Conservation (phyloP, 2,113 vertebrate species). For the Calidris pugnax region DNA sequence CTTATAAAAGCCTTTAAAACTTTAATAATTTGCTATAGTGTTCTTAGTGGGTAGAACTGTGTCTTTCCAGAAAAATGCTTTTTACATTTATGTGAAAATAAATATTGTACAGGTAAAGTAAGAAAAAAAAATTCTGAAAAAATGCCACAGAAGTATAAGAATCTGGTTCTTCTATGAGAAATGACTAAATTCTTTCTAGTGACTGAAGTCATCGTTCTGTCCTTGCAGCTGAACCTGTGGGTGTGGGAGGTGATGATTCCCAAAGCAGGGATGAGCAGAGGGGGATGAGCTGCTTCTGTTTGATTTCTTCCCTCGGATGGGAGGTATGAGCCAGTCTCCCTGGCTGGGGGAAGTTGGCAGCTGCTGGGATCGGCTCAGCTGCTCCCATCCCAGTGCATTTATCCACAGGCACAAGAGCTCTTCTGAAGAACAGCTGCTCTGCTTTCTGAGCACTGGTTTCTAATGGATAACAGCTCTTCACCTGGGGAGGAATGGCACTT, state of each 20-base stretch:
- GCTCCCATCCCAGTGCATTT: not conserved
- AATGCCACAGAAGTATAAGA: not conserved
- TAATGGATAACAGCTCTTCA: not conserved
- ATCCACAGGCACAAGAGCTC: not conserved
- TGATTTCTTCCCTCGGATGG: not conserved
- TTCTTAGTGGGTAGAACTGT: not conserved
- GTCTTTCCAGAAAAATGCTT: not conserved
- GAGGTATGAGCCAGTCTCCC: not conserved
- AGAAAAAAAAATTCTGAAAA: not conserved
- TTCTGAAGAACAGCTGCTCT: not conserved
- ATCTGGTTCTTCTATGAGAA: not conserved
- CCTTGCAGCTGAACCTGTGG: not conserved
- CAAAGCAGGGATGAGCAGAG: not conserved
- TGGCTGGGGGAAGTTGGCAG: not conserved
- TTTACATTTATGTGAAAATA: not conserved
- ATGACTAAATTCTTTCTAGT: not conserved
- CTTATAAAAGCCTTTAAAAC: not conserved
- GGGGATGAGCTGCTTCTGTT: not conserved
- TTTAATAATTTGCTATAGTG: not conserved
- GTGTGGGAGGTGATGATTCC: not conserved
- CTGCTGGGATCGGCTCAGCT: not conserved
- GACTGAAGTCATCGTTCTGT: not conserved
- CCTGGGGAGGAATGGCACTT: not conserved
- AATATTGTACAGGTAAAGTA: not conserved
- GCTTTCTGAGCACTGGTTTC: not conserved